Evolutionary conservation across 1,140 invertebrate species (phyloP).

Genomic region (Asobara japonica): DNA sequence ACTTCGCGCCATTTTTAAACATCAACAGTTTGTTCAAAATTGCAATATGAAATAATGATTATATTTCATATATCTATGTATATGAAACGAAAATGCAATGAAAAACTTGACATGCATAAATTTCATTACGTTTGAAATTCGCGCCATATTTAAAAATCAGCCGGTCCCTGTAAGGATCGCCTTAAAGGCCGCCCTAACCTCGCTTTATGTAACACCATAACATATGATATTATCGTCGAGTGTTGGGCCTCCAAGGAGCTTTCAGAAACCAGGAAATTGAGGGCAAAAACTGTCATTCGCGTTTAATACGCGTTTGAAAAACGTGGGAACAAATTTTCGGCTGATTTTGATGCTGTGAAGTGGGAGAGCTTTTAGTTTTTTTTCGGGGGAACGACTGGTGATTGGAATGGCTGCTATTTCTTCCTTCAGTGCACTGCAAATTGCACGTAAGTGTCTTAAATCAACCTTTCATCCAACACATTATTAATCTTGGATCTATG

Average conservation of each 20-base stretch:
- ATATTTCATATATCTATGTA: too few species aligned
- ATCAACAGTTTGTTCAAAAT: too few species aligned
- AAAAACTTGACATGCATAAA: too few species aligned
- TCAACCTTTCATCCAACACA: neutral
- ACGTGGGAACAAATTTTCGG: neutral
- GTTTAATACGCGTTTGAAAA: neutral
- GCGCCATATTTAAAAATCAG: neutral
- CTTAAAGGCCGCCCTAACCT: neutral
- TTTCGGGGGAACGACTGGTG: neutral
- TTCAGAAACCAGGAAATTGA: neutral
- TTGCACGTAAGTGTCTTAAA: neutral
- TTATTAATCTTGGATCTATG: neutral
- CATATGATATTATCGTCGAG: neutral
- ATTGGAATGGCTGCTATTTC: conserved; percentile 1
- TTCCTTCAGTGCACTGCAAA: neutral
- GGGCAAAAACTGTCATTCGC: neutral
- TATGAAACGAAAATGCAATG: too few species aligned
- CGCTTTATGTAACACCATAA: conserved; percentile 2
- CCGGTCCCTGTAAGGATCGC: neutral
- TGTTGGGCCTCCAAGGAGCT: neutral
- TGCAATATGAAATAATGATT: too few species aligned
- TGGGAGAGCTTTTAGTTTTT: neutral
- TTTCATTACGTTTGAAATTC: neutral
- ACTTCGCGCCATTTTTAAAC: too few species aligned
- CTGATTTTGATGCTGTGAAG: neutral